Evolutionary conservation across 1,140 invertebrate species (phyloP).

Genomic region (Vollenhovia emeryi): DNA sequence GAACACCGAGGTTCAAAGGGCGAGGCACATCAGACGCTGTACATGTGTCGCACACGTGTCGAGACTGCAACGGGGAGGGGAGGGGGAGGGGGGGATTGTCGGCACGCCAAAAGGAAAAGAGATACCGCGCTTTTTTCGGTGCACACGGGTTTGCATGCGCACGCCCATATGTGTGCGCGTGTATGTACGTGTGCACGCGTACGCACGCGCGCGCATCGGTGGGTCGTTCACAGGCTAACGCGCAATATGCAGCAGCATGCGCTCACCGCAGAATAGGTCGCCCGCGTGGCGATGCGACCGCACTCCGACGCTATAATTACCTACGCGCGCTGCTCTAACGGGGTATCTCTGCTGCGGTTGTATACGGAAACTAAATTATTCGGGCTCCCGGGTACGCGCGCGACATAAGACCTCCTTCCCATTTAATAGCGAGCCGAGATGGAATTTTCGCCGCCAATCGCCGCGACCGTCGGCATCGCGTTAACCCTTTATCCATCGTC

Average conservation of each 20-base stretch:
- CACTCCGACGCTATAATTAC: conserved; percentile 57
- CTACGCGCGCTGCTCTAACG: conserved; percentile 50
- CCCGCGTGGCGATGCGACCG: conserved; percentile 55
- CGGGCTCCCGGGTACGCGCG: conserved; percentile 12
- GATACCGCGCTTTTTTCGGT: conserved; percentile 31
- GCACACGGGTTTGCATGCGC: not conserved
- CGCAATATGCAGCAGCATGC: conserved; percentile 54
- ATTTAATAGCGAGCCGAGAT: conserved; percentile 15
- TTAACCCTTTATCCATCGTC: not conserved
- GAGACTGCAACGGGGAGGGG: not conserved
- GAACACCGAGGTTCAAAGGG: conserved; percentile 38
- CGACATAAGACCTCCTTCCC: conserved; percentile 40
- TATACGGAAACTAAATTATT: conserved; percentile 60
- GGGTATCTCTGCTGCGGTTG: conserved; percentile 53
- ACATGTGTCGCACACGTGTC: conserved; percentile 42
- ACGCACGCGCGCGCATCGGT: not conserved
- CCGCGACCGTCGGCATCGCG: not conserved
- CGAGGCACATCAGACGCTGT: not conserved
- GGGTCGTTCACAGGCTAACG: conserved; percentile 26
- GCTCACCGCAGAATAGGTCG: conserved; percentile 59
- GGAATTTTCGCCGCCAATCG: conserved; percentile 33
- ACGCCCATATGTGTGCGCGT: not conserved
- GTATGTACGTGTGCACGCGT: not conserved
- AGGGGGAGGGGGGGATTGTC: not conserved
- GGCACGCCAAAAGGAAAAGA: not conserved